A percentile compares a stretch with the other conserved stretches of the same genome.
Evolutionary conservation across 2,113 vertebrate genomes (phyloP).

Genomic region (Dromaius novaehollandiae): DNA sequence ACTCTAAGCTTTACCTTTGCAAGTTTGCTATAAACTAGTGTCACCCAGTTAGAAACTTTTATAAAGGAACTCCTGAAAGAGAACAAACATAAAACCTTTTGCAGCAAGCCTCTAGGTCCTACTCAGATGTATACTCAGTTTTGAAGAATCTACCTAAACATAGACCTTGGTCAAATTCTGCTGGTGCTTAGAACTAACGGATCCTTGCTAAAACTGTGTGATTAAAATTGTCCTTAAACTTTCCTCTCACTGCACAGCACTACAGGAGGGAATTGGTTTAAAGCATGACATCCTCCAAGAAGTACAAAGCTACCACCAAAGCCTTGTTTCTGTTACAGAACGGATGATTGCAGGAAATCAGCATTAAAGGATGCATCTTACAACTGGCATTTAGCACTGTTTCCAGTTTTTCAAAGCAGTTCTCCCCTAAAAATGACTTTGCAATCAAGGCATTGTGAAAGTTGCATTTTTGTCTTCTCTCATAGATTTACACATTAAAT

Average conservation of each 20-base stretch:
- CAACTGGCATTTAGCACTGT: background rate
- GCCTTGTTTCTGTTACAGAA: constrained; percentile 22
- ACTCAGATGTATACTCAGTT: background rate
- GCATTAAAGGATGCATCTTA: background rate
- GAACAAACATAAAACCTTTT: constrained; percentile 20
- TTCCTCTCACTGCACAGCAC: constrained; percentile 15
- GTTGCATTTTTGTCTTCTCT: background rate
- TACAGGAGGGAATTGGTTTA: constrained; percentile 10
- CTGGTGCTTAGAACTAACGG: constrained; percentile 25
- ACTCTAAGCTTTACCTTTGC: background rate
- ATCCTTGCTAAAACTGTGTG: background rate
- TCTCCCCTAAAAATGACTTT: background rate
- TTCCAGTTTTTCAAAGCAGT: background rate
- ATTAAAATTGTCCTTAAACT: constrained; percentile 22
- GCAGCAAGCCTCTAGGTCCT: background rate
- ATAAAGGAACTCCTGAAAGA: background rate
- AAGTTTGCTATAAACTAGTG: background rate
- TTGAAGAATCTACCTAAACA: background rate
- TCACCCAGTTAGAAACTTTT: background rate
- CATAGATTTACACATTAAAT: background rate
- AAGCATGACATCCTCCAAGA: background rate
- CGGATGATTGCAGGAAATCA: constrained; percentile 30
- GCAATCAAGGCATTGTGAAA: background rate
- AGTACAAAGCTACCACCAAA: background rate
- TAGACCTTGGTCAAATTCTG: background rate